Base-by-base conservation (phyloP, 2,888 invertebrate genomes). In the Cyrtodaria siliqua region DNA sequence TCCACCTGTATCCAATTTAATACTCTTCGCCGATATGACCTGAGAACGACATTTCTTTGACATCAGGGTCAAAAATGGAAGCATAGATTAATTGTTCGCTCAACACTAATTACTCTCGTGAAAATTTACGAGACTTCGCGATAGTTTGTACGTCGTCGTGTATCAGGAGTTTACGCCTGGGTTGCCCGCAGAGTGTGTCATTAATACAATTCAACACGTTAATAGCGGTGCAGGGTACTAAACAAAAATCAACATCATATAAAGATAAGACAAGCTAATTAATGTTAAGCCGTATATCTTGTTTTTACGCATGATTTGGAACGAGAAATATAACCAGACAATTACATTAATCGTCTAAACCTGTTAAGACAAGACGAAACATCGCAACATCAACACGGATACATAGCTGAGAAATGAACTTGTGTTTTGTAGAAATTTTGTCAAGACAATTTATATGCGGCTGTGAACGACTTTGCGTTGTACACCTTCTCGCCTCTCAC, bases 31-130 rank as follows among this genome's bases (percentile, higher is more conserved):
- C 33, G 33, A 33, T 12, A 33, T 33, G 33, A 33, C 33, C 33
- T 33, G 33, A 33, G 4, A 33, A 33, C 33, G 12, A 33, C 33
- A 33, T 47, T 26, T 60, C 26, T 27, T 14, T 60, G 47, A 14
- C 47, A 60, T 47, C 27, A 29, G 40, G 60, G 60, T 60, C 60
- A 60, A 42, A 60, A 33, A 29, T 47, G 60, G 27, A 60, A 47
- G 50, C 62, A 16, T 29, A 71, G 71, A 71, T 63, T 57, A 71
- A 71, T 71, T 71, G 63, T 57, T 53, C 71, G 33, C 59, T 71
- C 71, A 63, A 50, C 26, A 18, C 42, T 63, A 24, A 63, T 57
- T 57, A 57, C 59, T 29, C 18, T 29, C 16, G 20, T 24, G 59
- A 20, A 57, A 63, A 64, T 71, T 71, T 71, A 71, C 64, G 64